phyloP scores from a whole-genome alignment of 2,113 vertebrate genomes.

The Chelonoidis abingdonii region DNA sequence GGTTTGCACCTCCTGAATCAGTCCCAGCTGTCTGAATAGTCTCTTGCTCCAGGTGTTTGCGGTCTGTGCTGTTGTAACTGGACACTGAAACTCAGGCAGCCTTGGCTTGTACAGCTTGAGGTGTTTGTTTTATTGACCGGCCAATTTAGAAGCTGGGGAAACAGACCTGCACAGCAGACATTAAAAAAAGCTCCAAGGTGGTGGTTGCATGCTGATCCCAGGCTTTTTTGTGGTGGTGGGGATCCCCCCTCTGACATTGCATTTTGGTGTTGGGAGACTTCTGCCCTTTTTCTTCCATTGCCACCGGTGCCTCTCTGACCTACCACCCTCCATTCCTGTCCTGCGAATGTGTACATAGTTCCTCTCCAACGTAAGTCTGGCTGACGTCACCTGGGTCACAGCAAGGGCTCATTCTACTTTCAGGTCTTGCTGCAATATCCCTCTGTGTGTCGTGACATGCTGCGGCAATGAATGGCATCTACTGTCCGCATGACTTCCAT shows the following conservation, averaged over 20 bases:
- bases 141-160: background rate
- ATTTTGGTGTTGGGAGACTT: background rate
- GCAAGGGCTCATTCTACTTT: background rate
- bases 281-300: background rate
- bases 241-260: background rate
- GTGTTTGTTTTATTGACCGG: background rate
- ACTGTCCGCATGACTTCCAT: background rate
- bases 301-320: background rate
- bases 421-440: background rate
- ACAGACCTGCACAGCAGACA: background rate
- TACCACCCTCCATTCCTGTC: background rate
- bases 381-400: background rate
- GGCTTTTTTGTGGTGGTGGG: background rate
- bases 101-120: background rate
- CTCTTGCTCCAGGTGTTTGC: background rate
- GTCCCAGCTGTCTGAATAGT: background rate
- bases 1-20: background rate
- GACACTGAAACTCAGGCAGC: background rate
- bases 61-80: too few relatives aligned
- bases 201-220: background rate
- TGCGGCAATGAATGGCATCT: background rate
- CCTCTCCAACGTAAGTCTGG: background rate
- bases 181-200: background rate
- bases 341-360: background rate
- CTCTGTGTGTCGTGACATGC: background rate